phyloP scores from a whole-genome alignment of 1,140 invertebrate genomes.

The Phymorhynchus buccinoides region DNA sequence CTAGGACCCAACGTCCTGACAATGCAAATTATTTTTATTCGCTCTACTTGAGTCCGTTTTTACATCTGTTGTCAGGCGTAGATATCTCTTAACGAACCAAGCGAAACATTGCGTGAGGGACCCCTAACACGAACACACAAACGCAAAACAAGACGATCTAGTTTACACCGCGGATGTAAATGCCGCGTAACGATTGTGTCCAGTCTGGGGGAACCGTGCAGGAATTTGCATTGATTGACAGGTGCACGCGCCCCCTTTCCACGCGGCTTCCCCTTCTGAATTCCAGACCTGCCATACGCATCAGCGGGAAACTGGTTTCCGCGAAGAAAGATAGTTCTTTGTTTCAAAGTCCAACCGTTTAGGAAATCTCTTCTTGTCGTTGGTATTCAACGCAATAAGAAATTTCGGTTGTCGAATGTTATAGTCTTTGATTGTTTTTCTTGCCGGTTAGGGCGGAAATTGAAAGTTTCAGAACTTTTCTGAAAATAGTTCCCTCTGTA shows the following conservation, averaged over 20 bases:
- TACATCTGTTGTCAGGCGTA: too few relatives aligned
- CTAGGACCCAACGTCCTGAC: too few relatives aligned
- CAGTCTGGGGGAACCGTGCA: background rate
- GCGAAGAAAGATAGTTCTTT: conserved; percentile 26
- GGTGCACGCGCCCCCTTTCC: background rate
- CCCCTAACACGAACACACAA: background rate
- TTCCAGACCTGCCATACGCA: conserved; percentile 7
- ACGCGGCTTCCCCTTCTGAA: conserved; percentile 12
- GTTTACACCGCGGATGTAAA: background rate
- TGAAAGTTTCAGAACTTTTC: background rate
- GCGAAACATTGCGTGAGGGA: too few relatives aligned
- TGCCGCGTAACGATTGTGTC: background rate
- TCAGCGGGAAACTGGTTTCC: conserved; percentile 20
- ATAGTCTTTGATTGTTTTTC: background rate
- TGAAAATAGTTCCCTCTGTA: conserved; percentile 35
- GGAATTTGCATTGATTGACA: conserved; percentile 40
- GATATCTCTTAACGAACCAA: too few relatives aligned
- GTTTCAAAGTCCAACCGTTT: background rate
- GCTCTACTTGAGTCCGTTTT: too few relatives aligned
- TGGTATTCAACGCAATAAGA: background rate
- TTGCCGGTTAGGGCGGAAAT: background rate
- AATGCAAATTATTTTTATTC: too few relatives aligned
- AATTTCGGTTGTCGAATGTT: background rate
- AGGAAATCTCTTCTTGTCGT: background rate
- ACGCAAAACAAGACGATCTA: background rate